Conservation (phyloP, 2,113 vertebrate species). For the Pristiophorus japonicus region DNA sequence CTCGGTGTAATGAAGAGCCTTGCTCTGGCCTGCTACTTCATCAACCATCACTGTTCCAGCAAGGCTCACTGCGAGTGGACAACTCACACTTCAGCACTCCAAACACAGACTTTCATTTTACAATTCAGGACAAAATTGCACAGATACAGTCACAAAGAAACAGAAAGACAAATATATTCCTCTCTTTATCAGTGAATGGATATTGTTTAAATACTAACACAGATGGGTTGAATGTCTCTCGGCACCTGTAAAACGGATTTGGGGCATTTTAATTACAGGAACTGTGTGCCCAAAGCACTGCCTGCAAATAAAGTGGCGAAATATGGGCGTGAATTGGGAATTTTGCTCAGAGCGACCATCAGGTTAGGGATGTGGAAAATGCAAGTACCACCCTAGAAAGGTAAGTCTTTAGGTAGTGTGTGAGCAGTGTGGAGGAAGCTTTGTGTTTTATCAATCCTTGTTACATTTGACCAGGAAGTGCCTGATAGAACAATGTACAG, state of each 20-base stretch:
- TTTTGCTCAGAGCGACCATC: not conserved
- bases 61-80: not conserved
- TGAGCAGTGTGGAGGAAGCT: too few species aligned
- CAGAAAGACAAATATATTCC: not conserved
- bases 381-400: too few species aligned
- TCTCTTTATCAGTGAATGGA: not conserved
- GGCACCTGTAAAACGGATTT: not conserved
- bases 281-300: not conserved
- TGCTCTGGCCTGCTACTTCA: not conserved
- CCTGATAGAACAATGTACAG: not conserved
- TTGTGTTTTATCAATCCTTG: too few species aligned
- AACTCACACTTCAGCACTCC: not conserved
- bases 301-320: not conserved
- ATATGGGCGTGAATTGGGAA: not conserved
- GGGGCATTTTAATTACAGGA: not conserved
- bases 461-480: not conserved
- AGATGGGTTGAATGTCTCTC: not conserved
- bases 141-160: not conserved
- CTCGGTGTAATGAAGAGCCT: not conserved
- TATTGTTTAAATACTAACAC: not conserved
- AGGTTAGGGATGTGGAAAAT: too few species aligned
- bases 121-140: not conserved
- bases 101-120: not conserved
- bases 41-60: not conserved
- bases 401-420: too few species aligned